Percentiles rank a stretch among this genome's conserved stretches.
These are phyloP conservation scores for Pammene aurita DNA, from an alignment of 2,888 invertebrate species.

Conservation along the genomic window DNA sequence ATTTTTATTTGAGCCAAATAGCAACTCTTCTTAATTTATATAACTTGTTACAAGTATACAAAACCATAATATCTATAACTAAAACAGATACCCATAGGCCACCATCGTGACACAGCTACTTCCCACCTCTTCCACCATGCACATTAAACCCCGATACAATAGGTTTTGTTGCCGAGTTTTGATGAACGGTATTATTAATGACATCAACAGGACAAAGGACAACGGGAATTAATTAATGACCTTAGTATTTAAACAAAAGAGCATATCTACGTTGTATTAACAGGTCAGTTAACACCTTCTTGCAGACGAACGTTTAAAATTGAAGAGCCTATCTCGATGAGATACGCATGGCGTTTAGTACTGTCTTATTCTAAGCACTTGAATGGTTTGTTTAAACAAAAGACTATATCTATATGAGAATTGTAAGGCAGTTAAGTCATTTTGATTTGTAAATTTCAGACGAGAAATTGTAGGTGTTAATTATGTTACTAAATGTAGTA, in stretches of 20 bases:
- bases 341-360: neutral
- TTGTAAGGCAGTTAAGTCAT: neutral
- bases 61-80: neutral
- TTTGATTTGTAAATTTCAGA: neutral
- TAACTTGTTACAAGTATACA: neutral
- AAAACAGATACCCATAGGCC: neutral
- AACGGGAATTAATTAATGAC: slow-evolving; percentile 38
- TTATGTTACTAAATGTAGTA: slow-evolving; percentile 32
- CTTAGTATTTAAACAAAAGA: slow-evolving; percentile 7
- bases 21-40: no score
- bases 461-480: slow-evolving; percentile 32
- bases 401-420: neutral
- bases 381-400: neutral
- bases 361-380: neutral
- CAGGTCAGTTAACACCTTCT: neutral
- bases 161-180: slow-evolving; percentile 40
- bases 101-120: neutral
- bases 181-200: slow-evolving; percentile 40
- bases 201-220: slow-evolving; percentile 31
- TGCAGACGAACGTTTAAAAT: neutral
- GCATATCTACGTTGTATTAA: neutral
- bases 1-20: no score
- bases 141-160: slow-evolving; percentile 33
- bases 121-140: slow-evolving; percentile 5
- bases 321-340: neutral